Percentiles rank a stretch among this genome's conserved stretches.
These are phyloP conservation scores for Drosophila repleta DNA, from an alignment of 1,140 invertebrate species.

Conservation along the genomic window DNA sequence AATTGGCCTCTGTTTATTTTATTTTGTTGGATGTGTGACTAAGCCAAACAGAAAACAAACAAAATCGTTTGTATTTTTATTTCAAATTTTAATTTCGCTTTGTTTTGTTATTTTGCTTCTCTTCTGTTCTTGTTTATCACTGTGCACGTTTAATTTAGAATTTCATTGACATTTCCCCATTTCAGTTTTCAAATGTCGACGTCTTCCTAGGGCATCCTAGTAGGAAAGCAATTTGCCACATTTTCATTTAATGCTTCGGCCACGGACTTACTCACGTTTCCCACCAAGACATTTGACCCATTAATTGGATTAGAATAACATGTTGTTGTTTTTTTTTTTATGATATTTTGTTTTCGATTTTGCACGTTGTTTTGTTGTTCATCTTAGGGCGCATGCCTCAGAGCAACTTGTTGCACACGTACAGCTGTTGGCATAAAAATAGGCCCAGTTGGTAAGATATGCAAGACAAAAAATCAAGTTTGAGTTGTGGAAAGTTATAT, in stretches of 20 bases:
- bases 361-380: constrained; percentile 50
- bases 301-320: constrained; percentile 73
- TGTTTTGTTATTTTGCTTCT: neutral
- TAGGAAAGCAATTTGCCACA: constrained; percentile 16
- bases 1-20: constrained; percentile 35
- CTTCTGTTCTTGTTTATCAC: neutral
- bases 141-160: constrained; percentile 32
- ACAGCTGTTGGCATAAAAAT: neutral
- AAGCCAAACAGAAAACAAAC: constrained; percentile 13
- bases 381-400: constrained; percentile 40
- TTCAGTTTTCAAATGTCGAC: neutral
- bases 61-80: constrained; percentile 27
- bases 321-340: constrained; percentile 21
- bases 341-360: constrained; percentile 27
- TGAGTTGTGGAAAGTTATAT: no score
- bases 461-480: no score
- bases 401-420: constrained; percentile 64
- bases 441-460: neutral
- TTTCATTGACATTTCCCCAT: constrained; percentile 47
- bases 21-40: constrained; percentile 17
- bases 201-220: constrained; percentile 1
- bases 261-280: constrained; percentile 28
- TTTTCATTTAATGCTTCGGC: constrained; percentile 26
- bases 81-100: constrained; percentile 4
- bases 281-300: constrained; percentile 46